Base-by-base conservation (phyloP, 2,888 invertebrate species). In the Hirtodrosophila alboralis region DNA sequence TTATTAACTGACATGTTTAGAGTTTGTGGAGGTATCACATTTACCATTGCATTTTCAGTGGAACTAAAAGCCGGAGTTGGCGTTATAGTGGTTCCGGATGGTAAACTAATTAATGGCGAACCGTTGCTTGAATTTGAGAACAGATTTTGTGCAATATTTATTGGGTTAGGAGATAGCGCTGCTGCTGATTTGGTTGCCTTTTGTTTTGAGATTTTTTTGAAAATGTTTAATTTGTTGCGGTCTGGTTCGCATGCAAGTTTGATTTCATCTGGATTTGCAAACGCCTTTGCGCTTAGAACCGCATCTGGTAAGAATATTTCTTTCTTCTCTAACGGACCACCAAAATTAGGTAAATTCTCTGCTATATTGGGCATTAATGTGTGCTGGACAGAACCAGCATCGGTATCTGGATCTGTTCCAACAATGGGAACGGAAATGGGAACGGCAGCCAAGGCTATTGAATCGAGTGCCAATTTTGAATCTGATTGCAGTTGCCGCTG, bases 141-240 rank as follows among this genome's bases (percentile, higher is more conserved):
- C 0, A 60, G 16, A 40, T 47, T 57, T 8, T 69, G 36, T 13
- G 61, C 9, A 3, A 69, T 2, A 58, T 59, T 45, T 23, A 58
- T 3, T 5, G 58, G 9, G 3, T 40, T 74, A 7, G 75, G 71
- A 1, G 75, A 75, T 3, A 54, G 26, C 0, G 67, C 34, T n/a
- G n/a, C n/a, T n/a, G n/a, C n/a, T n/a, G n/a, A n/a, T 54, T 81
- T 79, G 4, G 48, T 23, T 0, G 60, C 53, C 52, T 88, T 87
- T 30, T 84, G 87, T 21, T 89, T 93, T 60, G 96, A 94, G 89
- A 96, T 95, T 91, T 96, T 96, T 89, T 96, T 96, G 87, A 96
- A 95, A 87, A 96, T 96, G 91, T 96, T 96, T 31, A 96, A 91
- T 89, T 96, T 97, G 89, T 94, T 95, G 90, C 95, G 95, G 88